Evolutionary conservation across 2,888 invertebrate genomes (phyloP).

Genomic region (Blera fallax): DNA sequence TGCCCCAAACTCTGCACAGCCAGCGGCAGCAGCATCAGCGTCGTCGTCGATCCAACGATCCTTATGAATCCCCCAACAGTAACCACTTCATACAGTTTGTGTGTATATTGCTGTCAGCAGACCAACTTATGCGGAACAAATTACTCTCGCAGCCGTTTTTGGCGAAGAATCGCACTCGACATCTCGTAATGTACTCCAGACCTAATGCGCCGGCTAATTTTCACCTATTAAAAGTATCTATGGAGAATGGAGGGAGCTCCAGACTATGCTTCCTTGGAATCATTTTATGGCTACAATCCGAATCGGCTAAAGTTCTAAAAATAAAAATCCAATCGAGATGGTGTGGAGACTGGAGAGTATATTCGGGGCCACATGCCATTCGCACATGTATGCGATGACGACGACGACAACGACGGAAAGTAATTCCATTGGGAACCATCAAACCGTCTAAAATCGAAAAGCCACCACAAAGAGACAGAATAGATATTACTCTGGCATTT

Average conservation of each 20-base stretch:
- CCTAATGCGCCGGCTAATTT: slow-evolving; percentile 72
- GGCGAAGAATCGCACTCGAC: slow-evolving; percentile 63
- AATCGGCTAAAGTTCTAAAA: slow-evolving; percentile 57
- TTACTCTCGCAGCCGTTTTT: slow-evolving; percentile 53
- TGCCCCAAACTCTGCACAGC: slow-evolving; percentile 48
- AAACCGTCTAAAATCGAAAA: slow-evolving; percentile 55
- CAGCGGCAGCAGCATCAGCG: not conserved
- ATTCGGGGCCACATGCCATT: slow-evolving; percentile 28
- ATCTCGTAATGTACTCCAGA: slow-evolving; percentile 60
- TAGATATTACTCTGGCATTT: slow-evolving; percentile 51
- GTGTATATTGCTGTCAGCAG: slow-evolving; percentile 49
- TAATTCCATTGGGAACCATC: slow-evolving; percentile 62
- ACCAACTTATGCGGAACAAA: slow-evolving; percentile 70
- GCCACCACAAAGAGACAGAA: slow-evolving; percentile 58
- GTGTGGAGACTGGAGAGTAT: not conserved
- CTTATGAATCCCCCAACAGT: slow-evolving; percentile 13
- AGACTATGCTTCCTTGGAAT: slow-evolving; percentile 60
- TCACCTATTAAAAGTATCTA: slow-evolving; percentile 69
- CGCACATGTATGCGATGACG: slow-evolving; percentile 20
- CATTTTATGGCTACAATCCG: slow-evolving; percentile 64
- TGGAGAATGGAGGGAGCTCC: not conserved
- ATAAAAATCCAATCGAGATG: slow-evolving; percentile 61
- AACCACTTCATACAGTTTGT: not conserved
- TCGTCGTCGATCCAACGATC: not conserved
- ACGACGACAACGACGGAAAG: slow-evolving; percentile 47